Percentiles rank a stretch among this genome's conserved stretches.
phyloP scores from a whole-genome alignment of 2,113 vertebrate genomes.

The Sebastes fasciatus region DNA sequence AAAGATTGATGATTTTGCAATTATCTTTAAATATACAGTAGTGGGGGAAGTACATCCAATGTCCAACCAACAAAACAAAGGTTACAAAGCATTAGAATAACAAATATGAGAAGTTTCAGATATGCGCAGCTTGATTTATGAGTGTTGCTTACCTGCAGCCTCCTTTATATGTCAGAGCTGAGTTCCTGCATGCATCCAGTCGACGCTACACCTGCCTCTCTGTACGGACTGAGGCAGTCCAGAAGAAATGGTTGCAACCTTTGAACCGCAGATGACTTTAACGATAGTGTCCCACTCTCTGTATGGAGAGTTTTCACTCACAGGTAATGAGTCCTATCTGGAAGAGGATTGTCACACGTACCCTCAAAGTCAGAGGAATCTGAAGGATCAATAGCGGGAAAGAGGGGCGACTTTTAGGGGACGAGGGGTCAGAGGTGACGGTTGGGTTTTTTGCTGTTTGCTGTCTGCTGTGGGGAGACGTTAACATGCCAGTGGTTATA shows the following conservation, averaged over 20 bases:
- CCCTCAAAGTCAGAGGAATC: constrained; percentile 70
- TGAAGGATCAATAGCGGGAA: constrained; percentile 73
- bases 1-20: neutral
- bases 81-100: too few relatives aligned
- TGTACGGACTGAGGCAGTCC: constrained; percentile 11
- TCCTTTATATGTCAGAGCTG: constrained; percentile 26
- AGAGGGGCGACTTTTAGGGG: constrained; percentile 32
- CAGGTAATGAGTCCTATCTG: constrained; percentile 67
- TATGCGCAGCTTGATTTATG: constrained; percentile 33
- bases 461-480: constrained; percentile 19
- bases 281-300: constrained; percentile 24
- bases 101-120: neutral
- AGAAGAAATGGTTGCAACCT: constrained; percentile 43
- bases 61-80: neutral
- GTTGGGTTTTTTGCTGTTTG: constrained; percentile 67
- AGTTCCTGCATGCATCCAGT: constrained; percentile 31
- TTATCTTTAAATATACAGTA: neutral
- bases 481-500: constrained; percentile 66
- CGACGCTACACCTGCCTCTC: constrained; percentile 32
- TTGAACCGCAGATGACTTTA: constrained; percentile 53
- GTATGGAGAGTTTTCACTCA: constrained; percentile 54
- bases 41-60: neutral
- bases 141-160: constrained; percentile 59
- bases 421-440: constrained; percentile 75
- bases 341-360: constrained; percentile 77